These are phyloP conservation scores for Petrophora chlorosata DNA, from an alignment of 2,888 invertebrate genomes.

Conservation along the genomic window DNA sequence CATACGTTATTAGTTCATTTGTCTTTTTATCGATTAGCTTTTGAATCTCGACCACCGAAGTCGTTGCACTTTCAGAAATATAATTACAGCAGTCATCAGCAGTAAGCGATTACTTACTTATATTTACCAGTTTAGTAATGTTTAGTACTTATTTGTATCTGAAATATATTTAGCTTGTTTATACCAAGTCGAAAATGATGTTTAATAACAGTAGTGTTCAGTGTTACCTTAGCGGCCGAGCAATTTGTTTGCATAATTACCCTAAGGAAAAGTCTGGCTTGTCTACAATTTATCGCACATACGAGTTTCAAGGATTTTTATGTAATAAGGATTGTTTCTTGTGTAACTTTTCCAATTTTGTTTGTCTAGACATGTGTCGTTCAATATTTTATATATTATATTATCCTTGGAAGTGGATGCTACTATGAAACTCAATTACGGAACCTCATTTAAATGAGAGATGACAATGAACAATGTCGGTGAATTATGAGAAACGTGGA, in stretches of 20 bases:
- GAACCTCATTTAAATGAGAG: background rate
- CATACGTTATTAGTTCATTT: conserved; percentile 34
- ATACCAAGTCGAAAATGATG: background rate
- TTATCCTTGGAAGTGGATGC: background rate
- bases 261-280: conserved; percentile 21
- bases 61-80: conserved; percentile 5
- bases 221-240: conserved; percentile 19
- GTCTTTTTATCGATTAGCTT: conserved; percentile 34
- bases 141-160: background rate
- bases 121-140: background rate
- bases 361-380: background rate
- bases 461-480: background rate
- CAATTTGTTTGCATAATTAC: conserved; percentile 27
- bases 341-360: conserved; percentile 8
- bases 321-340: conserved; percentile 1
- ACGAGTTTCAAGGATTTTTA: conserved; percentile 20
- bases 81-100: too few relatives aligned
- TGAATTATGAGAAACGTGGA: background rate
- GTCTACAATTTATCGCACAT: conserved; percentile 10
- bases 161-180: background rate
- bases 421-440: background rate
- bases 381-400: background rate
- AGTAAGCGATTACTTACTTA: too few relatives aligned
- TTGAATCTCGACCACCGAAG: conserved; percentile 19
- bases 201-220: background rate